Percentiles rank a stretch among this genome's conserved stretches.
phyloP scores from a whole-genome alignment of 2,797 vertebrate species.

The Tokudaia tokunoshimensis region DNA sequence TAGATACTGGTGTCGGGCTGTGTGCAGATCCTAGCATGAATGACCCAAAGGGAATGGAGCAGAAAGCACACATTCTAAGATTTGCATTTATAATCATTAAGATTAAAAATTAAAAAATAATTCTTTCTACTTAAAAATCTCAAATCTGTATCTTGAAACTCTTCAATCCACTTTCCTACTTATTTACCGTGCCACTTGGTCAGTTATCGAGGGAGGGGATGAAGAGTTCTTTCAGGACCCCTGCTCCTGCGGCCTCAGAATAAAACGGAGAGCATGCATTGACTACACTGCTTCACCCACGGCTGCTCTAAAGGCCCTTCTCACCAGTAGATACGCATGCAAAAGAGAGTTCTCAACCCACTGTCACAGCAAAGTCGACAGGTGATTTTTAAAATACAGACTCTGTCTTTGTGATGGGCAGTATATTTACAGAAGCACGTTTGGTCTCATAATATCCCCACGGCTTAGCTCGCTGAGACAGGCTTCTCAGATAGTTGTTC shows the following conservation, averaged over 20 bases:
- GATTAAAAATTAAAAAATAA: neutral
- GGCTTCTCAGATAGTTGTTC: constrained; percentile 23
- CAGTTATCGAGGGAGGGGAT: neutral
- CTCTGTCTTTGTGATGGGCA: constrained; percentile 13
- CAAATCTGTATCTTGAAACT: constrained; percentile 14
- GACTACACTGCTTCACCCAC: neutral
- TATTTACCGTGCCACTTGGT: neutral
- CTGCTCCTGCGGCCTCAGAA: neutral
- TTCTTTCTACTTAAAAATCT: constrained; percentile 34
- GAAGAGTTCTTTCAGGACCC: neutral
- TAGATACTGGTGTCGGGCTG: neutral
- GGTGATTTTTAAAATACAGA: constrained; percentile 38
- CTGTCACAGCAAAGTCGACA: neutral
- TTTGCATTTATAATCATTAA: neutral
- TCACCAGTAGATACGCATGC: neutral
- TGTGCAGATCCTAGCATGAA: neutral
- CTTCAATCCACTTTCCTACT: neutral
- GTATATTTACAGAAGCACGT: neutral
- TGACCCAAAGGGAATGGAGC: neutral
- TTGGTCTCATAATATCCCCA: constrained; percentile 22
- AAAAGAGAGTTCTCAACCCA: neutral
- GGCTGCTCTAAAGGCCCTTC: neutral
- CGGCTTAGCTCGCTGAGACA: neutral
- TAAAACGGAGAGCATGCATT: neutral
- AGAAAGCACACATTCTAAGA: neutral